These are phyloP conservation scores for Hepsetus odoe DNA, from an alignment of 2,113 vertebrate species.

Conservation along the genomic window DNA sequence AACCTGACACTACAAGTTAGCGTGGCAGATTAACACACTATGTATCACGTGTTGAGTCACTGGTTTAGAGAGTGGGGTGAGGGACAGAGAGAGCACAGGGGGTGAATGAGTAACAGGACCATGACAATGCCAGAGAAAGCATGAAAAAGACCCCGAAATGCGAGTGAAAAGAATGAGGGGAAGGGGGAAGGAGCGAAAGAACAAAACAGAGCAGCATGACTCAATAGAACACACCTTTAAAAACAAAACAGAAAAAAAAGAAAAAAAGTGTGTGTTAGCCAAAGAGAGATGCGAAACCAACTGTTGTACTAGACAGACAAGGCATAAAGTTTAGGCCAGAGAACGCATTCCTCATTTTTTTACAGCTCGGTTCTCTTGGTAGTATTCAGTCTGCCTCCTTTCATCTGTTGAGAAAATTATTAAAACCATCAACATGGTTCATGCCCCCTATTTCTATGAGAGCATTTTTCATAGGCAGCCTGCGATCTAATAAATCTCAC, in stretches of 20 bases:
- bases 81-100: constrained; percentile 3
- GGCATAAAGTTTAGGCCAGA: background rate
- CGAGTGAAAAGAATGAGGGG: constrained; percentile 35
- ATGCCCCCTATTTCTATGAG: background rate
- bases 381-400: too few relatives aligned
- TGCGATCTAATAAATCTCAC: too few relatives aligned
- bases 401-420: background rate
- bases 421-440: background rate
- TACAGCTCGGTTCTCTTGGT: background rate
- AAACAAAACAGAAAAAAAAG: background rate
- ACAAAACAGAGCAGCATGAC: constrained; percentile 51
- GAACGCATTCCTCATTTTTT: background rate
- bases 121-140: constrained; percentile 51
- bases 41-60: constrained; percentile 40
- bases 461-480: too few relatives aligned
- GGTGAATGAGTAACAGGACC: constrained; percentile 55
- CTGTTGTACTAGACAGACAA: background rate
- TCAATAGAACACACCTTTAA: constrained; percentile 47
- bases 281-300: background rate
- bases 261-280: background rate
- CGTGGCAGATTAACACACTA: background rate
- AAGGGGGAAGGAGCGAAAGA: constrained; percentile 32
- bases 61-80: background rate
- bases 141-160: constrained; percentile 47
- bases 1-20: constrained; percentile 8